Conservation (phyloP, 2,113 vertebrate genomes). For the Emberiza fucata region DNA sequence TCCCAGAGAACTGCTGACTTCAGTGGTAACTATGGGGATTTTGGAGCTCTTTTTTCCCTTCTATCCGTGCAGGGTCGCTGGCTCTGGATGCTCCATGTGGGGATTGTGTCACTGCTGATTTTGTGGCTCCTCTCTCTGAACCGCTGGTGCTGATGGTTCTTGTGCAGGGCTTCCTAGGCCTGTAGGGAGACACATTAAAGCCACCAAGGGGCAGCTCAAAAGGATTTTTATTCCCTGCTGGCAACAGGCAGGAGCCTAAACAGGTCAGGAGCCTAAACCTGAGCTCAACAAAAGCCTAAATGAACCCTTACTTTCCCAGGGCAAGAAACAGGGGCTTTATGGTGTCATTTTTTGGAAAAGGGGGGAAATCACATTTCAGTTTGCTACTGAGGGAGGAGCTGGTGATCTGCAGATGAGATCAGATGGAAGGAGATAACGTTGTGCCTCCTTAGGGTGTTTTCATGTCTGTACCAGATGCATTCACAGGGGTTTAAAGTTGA, state of each 20-base stretch:
- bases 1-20: background rate
- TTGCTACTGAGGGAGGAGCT: background rate
- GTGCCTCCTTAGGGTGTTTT: background rate
- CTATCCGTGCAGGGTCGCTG: accelerated
- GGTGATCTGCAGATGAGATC: background rate
- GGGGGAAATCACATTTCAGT: background rate
- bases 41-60: background rate
- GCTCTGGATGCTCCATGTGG: accelerated
- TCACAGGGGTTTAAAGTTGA: background rate
- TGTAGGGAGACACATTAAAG: accelerated
- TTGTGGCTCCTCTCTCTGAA: background rate
- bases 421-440: background rate
- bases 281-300: background rate
- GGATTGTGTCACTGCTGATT: background rate
- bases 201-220: background rate
- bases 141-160: background rate
- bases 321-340: background rate
- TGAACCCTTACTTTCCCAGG: background rate
- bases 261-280: background rate
- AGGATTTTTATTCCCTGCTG: background rate
- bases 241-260: background rate
- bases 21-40: background rate
- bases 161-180: background rate
- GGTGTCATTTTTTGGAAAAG: background rate
- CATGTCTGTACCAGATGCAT: background rate